Evolutionary conservation across 1,140 invertebrate genomes (phyloP), one percentile per base, ranked within the genome.

Genomic region (Drosophila lacteicornis): DNA sequence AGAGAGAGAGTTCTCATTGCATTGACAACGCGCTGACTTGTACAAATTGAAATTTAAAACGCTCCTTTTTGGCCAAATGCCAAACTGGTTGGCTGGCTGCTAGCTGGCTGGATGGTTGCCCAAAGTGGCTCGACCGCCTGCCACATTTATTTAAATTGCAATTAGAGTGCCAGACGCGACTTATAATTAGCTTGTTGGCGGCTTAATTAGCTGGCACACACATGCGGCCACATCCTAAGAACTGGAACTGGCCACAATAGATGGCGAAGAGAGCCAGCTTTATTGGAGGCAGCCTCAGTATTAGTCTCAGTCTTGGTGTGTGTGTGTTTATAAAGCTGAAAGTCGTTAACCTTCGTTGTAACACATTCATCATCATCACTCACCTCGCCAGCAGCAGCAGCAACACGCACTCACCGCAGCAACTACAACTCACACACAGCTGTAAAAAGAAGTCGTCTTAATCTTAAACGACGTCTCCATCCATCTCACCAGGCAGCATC

Each of bases 261-360:
- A 55, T 55, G 51, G 17, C 17, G 2, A 76, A 61, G 58, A 76
- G 55, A 74, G 59, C 45, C 43, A 49, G 65, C 58, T 57, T 57
- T 59, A 84, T 84, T 84, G 78, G 43, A 25, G 17, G 36, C 19
- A 55, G 33, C 22, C 17, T 15, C 51, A 62, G 57, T 22, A 45
- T 25, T 25, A 40, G 56, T 50, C 17, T 15, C 51, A 62, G 57
- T 22, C 49, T 25, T 25, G 45, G 56, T 50, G 66, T 62, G 68
- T 63, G 17, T 66, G 46, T 87, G 84, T 88, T 88, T 90, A 84
- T 90, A 88, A 86, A 88, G 85, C 85, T 90, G 85, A 80, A 84
- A 85, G 88, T 91, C 88, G 88, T 91, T 91, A 91, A 91, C 88
- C 88, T 91, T 88, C 81, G 81, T 85, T 91, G 87, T 91, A 91